Evolutionary conservation across 1,140 invertebrate species (phyloP), one percentile per base, ranked within the genome.

Genomic region (Amyelois transitella): DNA sequence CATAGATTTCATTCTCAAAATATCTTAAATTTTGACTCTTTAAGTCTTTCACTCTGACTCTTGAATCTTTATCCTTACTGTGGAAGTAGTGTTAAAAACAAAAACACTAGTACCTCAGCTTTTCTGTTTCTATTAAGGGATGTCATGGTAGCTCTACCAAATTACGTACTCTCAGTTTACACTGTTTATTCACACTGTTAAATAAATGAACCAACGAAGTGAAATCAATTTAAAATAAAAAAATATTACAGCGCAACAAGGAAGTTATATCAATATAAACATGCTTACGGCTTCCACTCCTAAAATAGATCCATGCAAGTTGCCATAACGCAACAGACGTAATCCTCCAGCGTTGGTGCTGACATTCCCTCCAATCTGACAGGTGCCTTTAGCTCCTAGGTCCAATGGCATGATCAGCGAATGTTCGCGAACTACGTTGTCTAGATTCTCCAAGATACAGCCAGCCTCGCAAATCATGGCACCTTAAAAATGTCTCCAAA

Each of bases 331-430:
- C 17, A 99, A 80, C 7, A 99, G 89, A 44, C 98, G 89, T n/a
- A 99, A 81, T 1, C 98, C 98, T 0, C 97, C 98, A 12, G 98
- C 98, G 90, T 99, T 99, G 10, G 98, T 99, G 12, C 98, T 94
- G 12, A 99, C 89, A 88, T 98, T 99, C 54, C 98, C 98, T 3
- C 98, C 98, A 72, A 99, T 98, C 43, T 99, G 94, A 79, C 98
- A 99, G 51, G 94, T 96, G 17, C 98, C 98, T 89, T 99, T 99
- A 0, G 98, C 96, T 0, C 98, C 98, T 53, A 99, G 90, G 89
- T 99, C 98, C 25, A 99, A 76, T 0, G 98, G 98, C 91, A 99
- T 97, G 85, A 97, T 97, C 14, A 98, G 89, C 6, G 92, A 93
- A 51, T 91, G 88, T 14, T 95, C 90, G 10, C 91, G 86, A 0